Evolutionary conservation across 1,140 invertebrate genomes (phyloP), one percentile per base, ranked within the genome.

Genomic region (Palaemon carinicauda): DNA sequence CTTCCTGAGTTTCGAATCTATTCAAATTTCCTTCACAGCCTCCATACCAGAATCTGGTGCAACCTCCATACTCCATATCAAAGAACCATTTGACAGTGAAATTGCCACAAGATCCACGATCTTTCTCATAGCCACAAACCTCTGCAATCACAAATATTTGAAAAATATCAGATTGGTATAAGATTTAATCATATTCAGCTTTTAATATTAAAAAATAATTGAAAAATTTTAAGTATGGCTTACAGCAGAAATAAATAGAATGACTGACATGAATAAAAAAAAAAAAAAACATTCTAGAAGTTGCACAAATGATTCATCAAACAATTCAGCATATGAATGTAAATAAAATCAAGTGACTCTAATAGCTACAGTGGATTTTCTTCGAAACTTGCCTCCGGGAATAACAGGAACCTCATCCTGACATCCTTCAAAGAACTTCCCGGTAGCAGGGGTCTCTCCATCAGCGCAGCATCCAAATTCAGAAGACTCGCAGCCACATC

Each of bases 381-480:
- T 9, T 12, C 12, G 41, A 41, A n/a, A 29, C 74, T 79, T 33
- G 79, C 83, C 83, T 86, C 83, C 83, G 1, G 83, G 75, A 19
- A 86, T 69, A 31, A 85, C 41, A n/a, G 83, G 19, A 27, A 29
- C 69, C 21, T 78, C 82, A 12, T 75, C 74, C 29, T 53, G 21
- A 51, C 87, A 88, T 1, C 87, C 87, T 10, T 88, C 87, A 80
- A 91, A 89, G 73, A 90, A 90, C 1, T 95, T 95, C 87, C 97
- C 97, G 90, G 94, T 94, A 21, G 97, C 96, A 52, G 94, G 91
- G 0, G 95, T 96, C 56, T 96, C 92, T 0, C 97, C 97, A 92
- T 99, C 98, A 17, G 95, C 94, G 91, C 98, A 99, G 91, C 98
- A 99, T 24, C 97, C 97, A 91, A 97, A 98, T 90, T 97, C 95